These are phyloP conservation scores for Pseudopipra pipra DNA, from an alignment of 2,113 vertebrate genomes.

Conservation along the genomic window DNA sequence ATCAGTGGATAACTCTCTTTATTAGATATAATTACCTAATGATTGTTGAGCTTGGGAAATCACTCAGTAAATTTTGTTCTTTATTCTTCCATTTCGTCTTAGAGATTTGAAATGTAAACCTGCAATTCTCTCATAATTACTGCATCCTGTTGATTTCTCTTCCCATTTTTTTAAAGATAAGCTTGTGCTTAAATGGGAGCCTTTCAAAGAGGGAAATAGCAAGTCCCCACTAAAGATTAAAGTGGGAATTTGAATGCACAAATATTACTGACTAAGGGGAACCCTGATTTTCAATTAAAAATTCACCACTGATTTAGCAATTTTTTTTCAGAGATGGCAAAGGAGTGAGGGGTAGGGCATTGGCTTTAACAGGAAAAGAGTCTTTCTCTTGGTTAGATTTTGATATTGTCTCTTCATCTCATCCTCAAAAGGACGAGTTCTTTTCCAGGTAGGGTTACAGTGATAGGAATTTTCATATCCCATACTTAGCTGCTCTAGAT, in stretches of 20 bases:
- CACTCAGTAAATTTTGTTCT: constrained; percentile 38
- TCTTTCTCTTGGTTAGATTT: neutral
- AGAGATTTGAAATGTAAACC: neutral
- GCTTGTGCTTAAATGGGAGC: neutral
- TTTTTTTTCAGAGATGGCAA: neutral
- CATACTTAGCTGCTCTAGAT: neutral
- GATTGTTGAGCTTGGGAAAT: constrained; percentile 24
- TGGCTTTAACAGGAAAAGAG: neutral
- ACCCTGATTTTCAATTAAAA: neutral
- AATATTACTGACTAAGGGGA: neutral
- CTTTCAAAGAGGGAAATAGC: neutral
- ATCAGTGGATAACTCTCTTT: constrained; percentile 31
- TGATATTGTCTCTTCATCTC: neutral
- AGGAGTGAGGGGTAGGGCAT: rapidly evolving
- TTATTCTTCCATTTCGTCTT: constrained; percentile 56
- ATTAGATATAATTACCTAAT: constrained; percentile 44
- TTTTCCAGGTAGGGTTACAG: neutral
- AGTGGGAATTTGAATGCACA: neutral
- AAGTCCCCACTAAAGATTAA: neutral
- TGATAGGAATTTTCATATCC: neutral
- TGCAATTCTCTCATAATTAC: constrained; percentile 37
- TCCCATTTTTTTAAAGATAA: neutral
- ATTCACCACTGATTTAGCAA: neutral
- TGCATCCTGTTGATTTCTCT: constrained; percentile 27
- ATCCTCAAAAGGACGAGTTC: neutral